Conservation (phyloP, 2,113 vertebrate genomes). For the Campylomormyrus numenius region DNA sequence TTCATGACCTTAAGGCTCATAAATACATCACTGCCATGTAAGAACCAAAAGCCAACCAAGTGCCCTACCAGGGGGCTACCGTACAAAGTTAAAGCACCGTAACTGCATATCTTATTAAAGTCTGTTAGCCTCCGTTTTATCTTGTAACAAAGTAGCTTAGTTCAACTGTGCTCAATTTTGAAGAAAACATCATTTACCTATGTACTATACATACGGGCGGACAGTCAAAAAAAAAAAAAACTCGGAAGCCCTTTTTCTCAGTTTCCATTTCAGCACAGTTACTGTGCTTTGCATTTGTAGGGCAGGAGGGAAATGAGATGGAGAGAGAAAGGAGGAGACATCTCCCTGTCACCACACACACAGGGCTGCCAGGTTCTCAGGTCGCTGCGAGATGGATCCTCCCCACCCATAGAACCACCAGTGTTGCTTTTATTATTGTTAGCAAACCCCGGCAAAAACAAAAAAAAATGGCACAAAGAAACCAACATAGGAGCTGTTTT, state of each 20-base stretch:
- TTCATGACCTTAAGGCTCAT: neutral
- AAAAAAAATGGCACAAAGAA: neutral
- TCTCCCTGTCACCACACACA: neutral
- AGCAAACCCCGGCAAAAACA: neutral
- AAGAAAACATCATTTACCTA: neutral
- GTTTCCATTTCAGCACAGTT: neutral
- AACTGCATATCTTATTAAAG: neutral
- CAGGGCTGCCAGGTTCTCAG: neutral
- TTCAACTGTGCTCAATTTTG: neutral
- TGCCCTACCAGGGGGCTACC: neutral
- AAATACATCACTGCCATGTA: neutral
- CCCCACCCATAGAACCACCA: neutral
- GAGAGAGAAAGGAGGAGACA: neutral
- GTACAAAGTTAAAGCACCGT: neutral
- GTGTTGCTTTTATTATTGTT: neutral
- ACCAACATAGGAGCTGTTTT: neutral
- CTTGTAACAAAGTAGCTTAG: neutral
- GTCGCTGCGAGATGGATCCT: neutral
- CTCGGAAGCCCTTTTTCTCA: neutral
- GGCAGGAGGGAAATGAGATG: neutral
- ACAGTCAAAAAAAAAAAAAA: neutral
- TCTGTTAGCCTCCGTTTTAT: neutral
- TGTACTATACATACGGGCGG: neutral
- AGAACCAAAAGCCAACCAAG: neutral
- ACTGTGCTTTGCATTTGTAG: neutral